Evolutionary conservation across 2,113 vertebrate species (phyloP).

Genomic region (Trichechus manatus): DNA sequence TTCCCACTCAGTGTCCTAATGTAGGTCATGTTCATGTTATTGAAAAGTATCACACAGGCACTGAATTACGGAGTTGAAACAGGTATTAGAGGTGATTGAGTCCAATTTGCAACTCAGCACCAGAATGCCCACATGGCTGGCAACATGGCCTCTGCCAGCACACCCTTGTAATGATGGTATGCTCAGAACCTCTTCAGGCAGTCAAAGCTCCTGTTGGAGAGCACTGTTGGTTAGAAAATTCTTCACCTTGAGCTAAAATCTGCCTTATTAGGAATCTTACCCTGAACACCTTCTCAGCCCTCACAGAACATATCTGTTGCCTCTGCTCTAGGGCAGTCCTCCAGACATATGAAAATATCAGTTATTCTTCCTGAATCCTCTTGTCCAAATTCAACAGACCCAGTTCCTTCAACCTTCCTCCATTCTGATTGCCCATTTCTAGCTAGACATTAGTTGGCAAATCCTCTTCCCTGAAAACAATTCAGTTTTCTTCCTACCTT

Average conservation of each 20-base stretch:
- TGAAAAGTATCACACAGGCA: slow-evolving; percentile 51
- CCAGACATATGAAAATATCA: background rate
- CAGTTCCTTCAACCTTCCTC: background rate
- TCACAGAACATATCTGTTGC: background rate
- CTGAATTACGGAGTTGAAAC: slow-evolving; percentile 30
- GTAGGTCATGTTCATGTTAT: background rate
- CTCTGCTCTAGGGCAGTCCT: background rate
- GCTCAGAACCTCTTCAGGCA: slow-evolving; percentile 10
- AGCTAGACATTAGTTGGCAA: slow-evolving; percentile 52
- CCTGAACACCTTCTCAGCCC: background rate
- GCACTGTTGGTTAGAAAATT: slow-evolving; percentile 40
- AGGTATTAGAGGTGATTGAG: slow-evolving; percentile 2
- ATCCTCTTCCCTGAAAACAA: slow-evolving; percentile 23
- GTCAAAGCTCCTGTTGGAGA: background rate
- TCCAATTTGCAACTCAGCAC: slow-evolving; percentile 19
- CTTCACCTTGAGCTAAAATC: slow-evolving; percentile 20
- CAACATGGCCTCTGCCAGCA: background rate
- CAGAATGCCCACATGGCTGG: background rate
- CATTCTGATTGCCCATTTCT: background rate
- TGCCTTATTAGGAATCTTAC: background rate
- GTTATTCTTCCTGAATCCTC: slow-evolving; percentile 29
- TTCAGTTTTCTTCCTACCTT: background rate
- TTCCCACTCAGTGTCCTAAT: slow-evolving; percentile 14
- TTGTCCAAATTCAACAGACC: background rate
- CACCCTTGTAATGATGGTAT: background rate